These are phyloP conservation scores for Fissipunctia ypsillon DNA, from an alignment of 2,888 invertebrate species.

Conservation along the genomic window DNA sequence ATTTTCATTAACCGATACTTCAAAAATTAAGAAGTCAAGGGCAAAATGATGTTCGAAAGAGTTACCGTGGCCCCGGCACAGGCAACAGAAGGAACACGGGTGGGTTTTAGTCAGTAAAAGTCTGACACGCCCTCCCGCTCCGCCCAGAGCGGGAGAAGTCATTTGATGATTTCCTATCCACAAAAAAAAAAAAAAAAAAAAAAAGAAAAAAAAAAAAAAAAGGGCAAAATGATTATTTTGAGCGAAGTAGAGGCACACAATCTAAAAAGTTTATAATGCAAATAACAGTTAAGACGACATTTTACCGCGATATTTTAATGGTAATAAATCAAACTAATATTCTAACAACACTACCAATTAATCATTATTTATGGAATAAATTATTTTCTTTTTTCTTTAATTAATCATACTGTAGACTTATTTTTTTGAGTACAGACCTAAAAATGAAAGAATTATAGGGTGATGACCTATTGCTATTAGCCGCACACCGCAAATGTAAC, in stretches of 20 bases:
- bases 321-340: constrained; percentile 24
- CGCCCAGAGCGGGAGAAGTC: too few species aligned
- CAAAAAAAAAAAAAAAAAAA: too few species aligned
- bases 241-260: background rate
- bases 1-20: background rate
- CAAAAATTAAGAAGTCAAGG: background rate
- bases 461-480: background rate
- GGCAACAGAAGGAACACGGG: too few species aligned
- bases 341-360: constrained; percentile 9
- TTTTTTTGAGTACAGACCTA: too few species aligned
- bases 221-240: background rate
- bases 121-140: too few species aligned
- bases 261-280: background rate
- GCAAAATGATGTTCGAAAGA: too few species aligned
- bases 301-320: background rate
- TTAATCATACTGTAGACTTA: constrained; percentile 12
- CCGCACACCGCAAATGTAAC: constrained; percentile 12
- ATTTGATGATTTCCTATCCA: too few species aligned
- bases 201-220: too few species aligned
- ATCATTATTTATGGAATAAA: constrained; percentile 26
- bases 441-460: background rate
- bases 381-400: background rate
- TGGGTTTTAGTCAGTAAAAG: too few species aligned
- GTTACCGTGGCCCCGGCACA: too few species aligned
- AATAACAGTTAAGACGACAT: constrained; percentile 10